Percentiles rank a stretch among this genome's conserved stretches.
Evolutionary conservation across 2,113 vertebrate species (phyloP).

Genomic region (Glaucomys volans): DNA sequence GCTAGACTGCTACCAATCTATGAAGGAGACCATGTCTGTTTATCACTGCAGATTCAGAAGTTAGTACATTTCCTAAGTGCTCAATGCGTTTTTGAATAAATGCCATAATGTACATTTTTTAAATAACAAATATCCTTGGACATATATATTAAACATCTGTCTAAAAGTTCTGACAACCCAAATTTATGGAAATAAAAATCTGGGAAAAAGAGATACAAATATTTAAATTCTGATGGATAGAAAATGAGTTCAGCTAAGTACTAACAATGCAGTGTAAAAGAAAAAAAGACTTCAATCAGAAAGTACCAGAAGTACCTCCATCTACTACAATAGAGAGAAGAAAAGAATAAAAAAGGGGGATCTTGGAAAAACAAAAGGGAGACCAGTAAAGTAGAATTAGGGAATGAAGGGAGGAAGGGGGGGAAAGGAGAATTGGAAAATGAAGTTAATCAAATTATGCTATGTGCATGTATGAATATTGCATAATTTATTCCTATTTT

Average conservation of each 20-base stretch:
- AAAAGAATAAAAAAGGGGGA: too few relatives aligned
- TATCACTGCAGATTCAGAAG: neutral
- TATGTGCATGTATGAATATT: too few relatives aligned
- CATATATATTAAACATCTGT: neutral
- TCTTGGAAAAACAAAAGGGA: too few relatives aligned
- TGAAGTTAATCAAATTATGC: too few relatives aligned
- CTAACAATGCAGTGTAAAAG: neutral
- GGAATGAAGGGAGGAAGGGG: too few relatives aligned
- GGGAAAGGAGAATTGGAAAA: too few relatives aligned
- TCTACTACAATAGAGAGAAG: neutral
- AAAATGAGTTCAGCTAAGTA: conserved; percentile 10
- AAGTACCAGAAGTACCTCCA: conserved; percentile 30
- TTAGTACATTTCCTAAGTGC: neutral
- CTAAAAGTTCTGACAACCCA: conserved; percentile 22
- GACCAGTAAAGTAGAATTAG: too few relatives aligned
- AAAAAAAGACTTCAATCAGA: neutral
- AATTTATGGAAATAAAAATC: conserved; percentile 49
- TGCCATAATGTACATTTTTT: conserved; percentile 47
- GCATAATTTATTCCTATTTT: too few relatives aligned
- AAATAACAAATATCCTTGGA: neutral
- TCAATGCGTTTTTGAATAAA: neutral
- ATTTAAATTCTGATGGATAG: conserved; percentile 36
- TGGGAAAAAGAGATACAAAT: conserved; percentile 13
- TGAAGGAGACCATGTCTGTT: neutral
- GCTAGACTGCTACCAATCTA: neutral